Base-by-base conservation (phyloP, 1,140 invertebrate genomes). In the Lepidurus couesii region DNA sequence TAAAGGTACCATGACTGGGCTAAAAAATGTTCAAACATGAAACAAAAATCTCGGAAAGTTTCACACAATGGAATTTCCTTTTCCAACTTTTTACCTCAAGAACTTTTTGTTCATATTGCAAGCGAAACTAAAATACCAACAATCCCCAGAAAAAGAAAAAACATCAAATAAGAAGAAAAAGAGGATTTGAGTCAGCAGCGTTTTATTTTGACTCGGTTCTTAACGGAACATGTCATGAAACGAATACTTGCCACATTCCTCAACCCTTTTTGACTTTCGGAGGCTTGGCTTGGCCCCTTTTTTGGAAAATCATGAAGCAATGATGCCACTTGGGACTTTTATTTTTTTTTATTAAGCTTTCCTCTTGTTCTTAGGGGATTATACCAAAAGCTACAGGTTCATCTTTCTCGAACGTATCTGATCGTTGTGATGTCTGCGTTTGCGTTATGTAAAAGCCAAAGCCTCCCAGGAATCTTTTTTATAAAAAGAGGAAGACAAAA, bases 361-460 rank as follows among this genome's bases (percentile, higher is more conserved):
- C 34, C 53, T 65, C 16, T 65, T 11, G 16, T 7, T 7, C 53
- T 13, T n/a, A 16, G 53, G n/a, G 21, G 16, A n/a, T 65, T 65
- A 65, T 65, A 21, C 53, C 53, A 65, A 34, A 65, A n/a, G 53
- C 53, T n/a, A 13, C 53, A 65, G 53, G 53, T 65, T 65, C 53
- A 65, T 65, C 53, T 65, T 65, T 65, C 53, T 65, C 21, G 53
- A 65, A 13, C n/a, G 8, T 65, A 65, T 65, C 53, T 65, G 53
- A 65, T 65, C 53, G 53, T 65, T 13, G 13, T 7, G 53, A 65
- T 65, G 53, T 65, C 53, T 65, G 21, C 16, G 53, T 65, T 65
- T 65, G 53, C 53, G 53, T 65, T 65, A 65, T 65, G 53, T 21
- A 65, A 65, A 65, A 9, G 53, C 53, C 53, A 21, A 65, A 65